Conservation (phyloP, 2,888 invertebrate genomes). For the Automeris io region DNA sequence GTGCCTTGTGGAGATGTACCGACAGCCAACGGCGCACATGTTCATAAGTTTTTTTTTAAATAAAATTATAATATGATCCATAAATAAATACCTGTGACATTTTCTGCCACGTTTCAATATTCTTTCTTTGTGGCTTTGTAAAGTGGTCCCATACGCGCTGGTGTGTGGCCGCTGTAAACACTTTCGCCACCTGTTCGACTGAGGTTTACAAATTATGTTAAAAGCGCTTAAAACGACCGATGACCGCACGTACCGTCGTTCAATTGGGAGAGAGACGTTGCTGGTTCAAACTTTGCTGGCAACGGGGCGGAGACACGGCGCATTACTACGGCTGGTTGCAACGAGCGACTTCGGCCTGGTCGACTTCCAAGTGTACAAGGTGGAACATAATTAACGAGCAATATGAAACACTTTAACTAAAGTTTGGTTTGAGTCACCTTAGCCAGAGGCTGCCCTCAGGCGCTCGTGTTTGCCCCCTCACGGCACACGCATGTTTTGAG, state of each 20-base stretch:
- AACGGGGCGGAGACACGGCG: conserved; percentile 7
- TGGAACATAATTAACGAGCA: no score
- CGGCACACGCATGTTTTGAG: no score
- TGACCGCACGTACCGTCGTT: conserved; percentile 60
- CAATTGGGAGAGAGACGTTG: conserved; percentile 44
- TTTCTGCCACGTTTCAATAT: conserved; percentile 98
- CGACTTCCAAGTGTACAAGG: no score
- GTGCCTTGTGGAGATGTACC: no score
- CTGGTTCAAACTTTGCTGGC: conserved; percentile 23
- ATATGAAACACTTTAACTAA: no score
- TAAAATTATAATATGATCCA: no score
- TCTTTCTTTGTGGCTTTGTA: conserved; percentile 99
- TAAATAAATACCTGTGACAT: conserved; percentile 87
- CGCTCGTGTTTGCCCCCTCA: no score
- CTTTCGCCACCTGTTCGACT: conserved; percentile 99
- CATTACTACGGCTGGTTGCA: neutral
- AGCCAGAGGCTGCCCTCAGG: no score
- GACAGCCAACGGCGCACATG: no score
- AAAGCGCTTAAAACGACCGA: conserved; percentile 39
- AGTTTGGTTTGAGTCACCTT: no score
- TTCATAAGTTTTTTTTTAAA: no score
- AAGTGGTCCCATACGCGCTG: conserved; percentile 99
- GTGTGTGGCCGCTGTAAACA: conserved; percentile 96
- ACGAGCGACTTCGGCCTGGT: neutral
- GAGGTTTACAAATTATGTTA: conserved; percentile 75